Conservation (phyloP, 2,113 vertebrate species). For the Eonycteris spelaea region DNA sequence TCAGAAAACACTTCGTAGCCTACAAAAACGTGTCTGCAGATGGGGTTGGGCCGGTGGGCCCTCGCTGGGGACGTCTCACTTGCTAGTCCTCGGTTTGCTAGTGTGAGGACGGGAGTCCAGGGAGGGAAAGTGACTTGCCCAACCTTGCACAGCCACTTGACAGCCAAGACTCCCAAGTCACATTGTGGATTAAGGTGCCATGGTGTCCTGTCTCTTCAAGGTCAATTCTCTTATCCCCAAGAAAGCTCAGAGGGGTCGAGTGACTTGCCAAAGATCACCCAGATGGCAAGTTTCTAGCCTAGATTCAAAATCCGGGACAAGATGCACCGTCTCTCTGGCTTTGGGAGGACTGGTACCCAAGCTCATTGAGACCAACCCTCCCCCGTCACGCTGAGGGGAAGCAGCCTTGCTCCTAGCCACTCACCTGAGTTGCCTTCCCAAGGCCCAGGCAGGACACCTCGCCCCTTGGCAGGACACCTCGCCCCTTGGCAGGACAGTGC, state of each 20-base stretch:
- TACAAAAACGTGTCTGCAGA: neutral
- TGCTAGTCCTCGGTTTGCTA: neutral
- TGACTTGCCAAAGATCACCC: neutral
- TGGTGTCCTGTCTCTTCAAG: fast-evolving
- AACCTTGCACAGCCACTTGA: neutral
- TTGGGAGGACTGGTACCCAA: too few species aligned
- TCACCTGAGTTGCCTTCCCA: neutral
- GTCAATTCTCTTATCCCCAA: neutral
- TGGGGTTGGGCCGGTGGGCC: neutral
- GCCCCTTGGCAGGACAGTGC: neutral
- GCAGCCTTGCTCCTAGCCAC: neutral
- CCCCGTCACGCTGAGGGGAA: neutral
- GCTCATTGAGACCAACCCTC: neutral
- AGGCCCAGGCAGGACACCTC: neutral
- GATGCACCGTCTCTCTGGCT: fast-evolving
- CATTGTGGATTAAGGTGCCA: fast-evolving
- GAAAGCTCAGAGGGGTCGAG: neutral
- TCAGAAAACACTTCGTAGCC: neutral
- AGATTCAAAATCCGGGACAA: neutral
- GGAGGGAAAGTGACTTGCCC: neutral
- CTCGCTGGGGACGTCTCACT: neutral
- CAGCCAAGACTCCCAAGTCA: neutral
- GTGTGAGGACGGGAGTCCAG: neutral
- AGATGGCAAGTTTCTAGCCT: neutral
- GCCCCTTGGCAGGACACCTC: neutral